These are phyloP conservation scores for Rhamphomyia laevipes DNA, from an alignment of 2,888 invertebrate genomes.

Conservation along the genomic window DNA sequence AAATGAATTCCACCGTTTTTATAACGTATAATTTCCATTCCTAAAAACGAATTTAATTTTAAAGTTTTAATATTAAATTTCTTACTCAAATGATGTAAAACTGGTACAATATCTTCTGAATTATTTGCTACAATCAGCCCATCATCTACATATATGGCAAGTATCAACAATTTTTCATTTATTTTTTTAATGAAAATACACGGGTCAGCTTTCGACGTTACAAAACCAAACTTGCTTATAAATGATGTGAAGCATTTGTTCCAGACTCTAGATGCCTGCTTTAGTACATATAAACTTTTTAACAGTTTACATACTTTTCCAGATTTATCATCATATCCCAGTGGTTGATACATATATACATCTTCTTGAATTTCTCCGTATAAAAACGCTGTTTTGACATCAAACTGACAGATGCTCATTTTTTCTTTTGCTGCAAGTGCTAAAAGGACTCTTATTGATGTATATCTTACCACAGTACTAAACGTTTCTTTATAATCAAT, in stretches of 20 bases:
- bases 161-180: constrained; percentile 8
- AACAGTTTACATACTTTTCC: too few species aligned
- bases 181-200: constrained; percentile 13
- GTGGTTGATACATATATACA: constrained; percentile 7
- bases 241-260: constrained; percentile 12
- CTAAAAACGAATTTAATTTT: constrained; percentile 3
- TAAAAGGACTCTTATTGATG: constrained; percentile 19
- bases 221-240: constrained; percentile 11
- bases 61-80: neutral
- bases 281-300: too few species aligned
- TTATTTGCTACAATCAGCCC: neutral
- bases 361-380: constrained; percentile 7
- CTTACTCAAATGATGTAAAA: too few species aligned
- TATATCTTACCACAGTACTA: constrained; percentile 22
- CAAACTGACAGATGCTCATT: constrained; percentile 7
- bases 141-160: constrained; percentile 17
- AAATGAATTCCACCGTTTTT: constrained; percentile 10
- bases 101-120: neutral
- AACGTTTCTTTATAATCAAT: constrained; percentile 24
- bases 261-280: constrained; percentile 4
- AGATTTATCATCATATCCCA: too few species aligned
- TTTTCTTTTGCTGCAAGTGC: constrained; percentile 8
- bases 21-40: constrained; percentile 1
- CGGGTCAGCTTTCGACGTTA: constrained; percentile 13
- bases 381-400: constrained; percentile 10